A percentile compares a stretch with the other conserved stretches of the same genome.
Conservation (phyloP, 2,797 vertebrate species). For the Enoplosus armatus region DNA sequence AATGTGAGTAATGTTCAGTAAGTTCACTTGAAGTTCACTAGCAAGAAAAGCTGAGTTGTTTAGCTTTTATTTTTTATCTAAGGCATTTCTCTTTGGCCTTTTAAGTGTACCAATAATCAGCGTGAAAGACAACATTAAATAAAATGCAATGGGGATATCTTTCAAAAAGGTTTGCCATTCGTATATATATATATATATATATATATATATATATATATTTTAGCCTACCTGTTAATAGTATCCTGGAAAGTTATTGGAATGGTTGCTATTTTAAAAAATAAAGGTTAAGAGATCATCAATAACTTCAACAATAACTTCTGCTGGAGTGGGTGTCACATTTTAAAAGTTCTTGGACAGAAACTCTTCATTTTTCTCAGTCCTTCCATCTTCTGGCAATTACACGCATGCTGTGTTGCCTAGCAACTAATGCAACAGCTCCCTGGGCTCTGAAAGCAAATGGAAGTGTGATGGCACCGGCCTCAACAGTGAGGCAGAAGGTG, state of each 20-base stretch:
- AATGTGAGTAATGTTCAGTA: not conserved
- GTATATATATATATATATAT: too few relatives aligned
- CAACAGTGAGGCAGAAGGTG: conserved; percentile 12
- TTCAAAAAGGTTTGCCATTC: not conserved
- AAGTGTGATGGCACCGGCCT: conserved; percentile 34
- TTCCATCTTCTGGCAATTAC: conserved; percentile 27
- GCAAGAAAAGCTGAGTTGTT: not conserved
- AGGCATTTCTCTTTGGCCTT: too few relatives aligned
- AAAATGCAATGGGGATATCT: not conserved
- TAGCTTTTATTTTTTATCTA: not conserved
- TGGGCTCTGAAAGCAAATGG: conserved; percentile 47
- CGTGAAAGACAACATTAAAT: not conserved
- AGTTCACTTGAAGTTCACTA: not conserved
- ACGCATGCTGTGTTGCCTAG: conserved; percentile 48
- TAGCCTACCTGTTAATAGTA: too few relatives aligned
- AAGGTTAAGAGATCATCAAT: not conserved
- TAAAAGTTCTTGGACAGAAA: conserved; percentile 17
- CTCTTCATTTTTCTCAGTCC: conserved; percentile 18
- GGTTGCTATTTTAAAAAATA: not conserved
- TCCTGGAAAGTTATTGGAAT: not conserved
- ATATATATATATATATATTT: too few relatives aligned
- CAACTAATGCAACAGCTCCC: conserved; percentile 62
- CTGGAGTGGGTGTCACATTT: conserved; percentile 2
- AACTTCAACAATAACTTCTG: not conserved
- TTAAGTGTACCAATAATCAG: not conserved